These are phyloP conservation scores for Agapostemon virescens DNA, from an alignment of 2,888 invertebrate species.

Conservation along the genomic window DNA sequence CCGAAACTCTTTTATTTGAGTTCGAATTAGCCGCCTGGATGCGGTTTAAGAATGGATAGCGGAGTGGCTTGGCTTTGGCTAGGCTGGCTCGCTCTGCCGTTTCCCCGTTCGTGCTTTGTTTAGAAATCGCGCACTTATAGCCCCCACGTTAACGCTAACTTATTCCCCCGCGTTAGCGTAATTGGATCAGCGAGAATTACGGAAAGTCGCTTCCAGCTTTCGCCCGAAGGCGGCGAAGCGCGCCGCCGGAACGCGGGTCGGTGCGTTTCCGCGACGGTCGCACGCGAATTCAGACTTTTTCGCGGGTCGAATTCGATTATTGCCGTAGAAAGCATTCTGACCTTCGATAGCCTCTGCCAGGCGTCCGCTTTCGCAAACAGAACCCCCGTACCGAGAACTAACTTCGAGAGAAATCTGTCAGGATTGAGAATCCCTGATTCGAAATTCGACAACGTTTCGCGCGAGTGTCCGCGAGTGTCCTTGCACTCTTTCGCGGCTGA, in stretches of 20 bases:
- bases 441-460: too few relatives aligned
- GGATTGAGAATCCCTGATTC: too few relatives aligned
- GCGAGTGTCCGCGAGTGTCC: too few relatives aligned
- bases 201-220: constrained; percentile 65
- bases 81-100: constrained; percentile 22
- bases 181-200: constrained; percentile 76
- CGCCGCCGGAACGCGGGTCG: constrained; percentile 44
- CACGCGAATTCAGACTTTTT: not conserved
- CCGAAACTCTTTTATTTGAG: constrained; percentile 74
- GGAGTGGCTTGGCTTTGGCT: constrained; percentile 49
- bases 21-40: constrained; percentile 75
- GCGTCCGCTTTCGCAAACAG: not conserved
- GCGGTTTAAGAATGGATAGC: constrained; percentile 73
- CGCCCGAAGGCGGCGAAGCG: constrained; percentile 47
- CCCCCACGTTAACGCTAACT: constrained; percentile 65
- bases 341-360: not conserved
- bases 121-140: constrained; percentile 73
- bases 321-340: not conserved
- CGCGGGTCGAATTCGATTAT: constrained; percentile 36
- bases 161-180: constrained; percentile 73
- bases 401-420: too few relatives aligned
- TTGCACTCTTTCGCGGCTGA: too few relatives aligned
- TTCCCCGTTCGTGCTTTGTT: constrained; percentile 74
- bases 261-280: constrained; percentile 27
- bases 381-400: not conserved